Conservation (phyloP, 2,888 invertebrate genomes). For the Himalopsyche kuldschensis region DNA sequence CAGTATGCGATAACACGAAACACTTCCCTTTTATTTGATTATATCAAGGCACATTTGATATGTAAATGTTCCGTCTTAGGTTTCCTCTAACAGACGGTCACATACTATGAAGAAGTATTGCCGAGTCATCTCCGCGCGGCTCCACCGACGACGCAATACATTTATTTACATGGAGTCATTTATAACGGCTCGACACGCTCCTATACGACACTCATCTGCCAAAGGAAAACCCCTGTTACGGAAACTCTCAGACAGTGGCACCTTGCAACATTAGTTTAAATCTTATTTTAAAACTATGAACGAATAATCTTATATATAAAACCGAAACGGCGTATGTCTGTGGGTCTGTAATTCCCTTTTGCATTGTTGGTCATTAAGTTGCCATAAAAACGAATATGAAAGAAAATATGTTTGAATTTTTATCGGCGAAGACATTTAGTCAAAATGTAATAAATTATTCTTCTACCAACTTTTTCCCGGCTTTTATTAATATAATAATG, state of each 20-base stretch:
- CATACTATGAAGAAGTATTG: not conserved
- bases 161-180: slow-evolving; percentile 2
- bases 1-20: not conserved
- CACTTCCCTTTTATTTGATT: not conserved
- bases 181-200: not conserved
- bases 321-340: too few relatives aligned
- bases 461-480: too few relatives aligned
- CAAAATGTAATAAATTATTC: too few relatives aligned
- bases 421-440: too few relatives aligned
- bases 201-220: not conserved
- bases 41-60: not conserved
- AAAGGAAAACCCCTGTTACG: not conserved
- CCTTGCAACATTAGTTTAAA: not conserved
- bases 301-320: too few relatives aligned
- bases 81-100: not conserved
- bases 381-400: too few relatives aligned
- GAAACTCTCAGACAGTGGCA: not conserved
- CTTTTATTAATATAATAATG: too few relatives aligned
- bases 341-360: too few relatives aligned
- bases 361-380: too few relatives aligned
- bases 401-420: too few relatives aligned
- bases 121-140: not conserved
- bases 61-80: not conserved
- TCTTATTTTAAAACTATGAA: too few relatives aligned
- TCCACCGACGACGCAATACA: not conserved